phyloP scores from a whole-genome alignment of 1,140 invertebrate genomes.

The Wiebesia pumilae region DNA sequence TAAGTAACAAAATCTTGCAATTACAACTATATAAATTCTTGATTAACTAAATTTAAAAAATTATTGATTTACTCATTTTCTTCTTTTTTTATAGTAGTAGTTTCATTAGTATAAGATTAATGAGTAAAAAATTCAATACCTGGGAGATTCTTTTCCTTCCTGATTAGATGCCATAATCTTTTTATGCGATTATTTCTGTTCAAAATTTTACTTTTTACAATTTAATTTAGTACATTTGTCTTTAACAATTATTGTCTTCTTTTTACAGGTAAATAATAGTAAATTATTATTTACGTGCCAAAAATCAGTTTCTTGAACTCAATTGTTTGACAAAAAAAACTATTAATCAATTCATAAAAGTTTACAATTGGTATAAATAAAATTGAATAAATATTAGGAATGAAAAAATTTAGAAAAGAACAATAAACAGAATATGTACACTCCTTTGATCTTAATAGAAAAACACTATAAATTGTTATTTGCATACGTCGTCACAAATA shows the following conservation, averaged over 20 bases:
- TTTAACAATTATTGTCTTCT: neutral
- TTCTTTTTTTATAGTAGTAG: too few species aligned
- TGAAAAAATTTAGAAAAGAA: neutral
- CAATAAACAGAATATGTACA: neutral
- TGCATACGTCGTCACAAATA: neutral
- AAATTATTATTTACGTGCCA: too few species aligned
- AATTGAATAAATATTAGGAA: neutral
- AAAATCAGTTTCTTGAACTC: neutral
- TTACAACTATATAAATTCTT: too few species aligned
- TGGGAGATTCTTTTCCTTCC: slow-evolving; percentile 71
- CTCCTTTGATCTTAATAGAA: neutral
- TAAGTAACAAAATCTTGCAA: too few species aligned
- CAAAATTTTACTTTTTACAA: neutral
- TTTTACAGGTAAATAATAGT: too few species aligned
- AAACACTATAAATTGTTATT: neutral
- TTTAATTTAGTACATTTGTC: neutral
- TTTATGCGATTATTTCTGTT: neutral
- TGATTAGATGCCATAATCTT: slow-evolving; percentile 66
- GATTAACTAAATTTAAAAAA: too few species aligned
- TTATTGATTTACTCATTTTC: too few species aligned
- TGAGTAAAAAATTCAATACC: slow-evolving; percentile 63
- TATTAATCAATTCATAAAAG: neutral
- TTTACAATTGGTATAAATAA: neutral
- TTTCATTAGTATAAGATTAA: too few species aligned
- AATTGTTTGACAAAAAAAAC: neutral